Evolutionary conservation across 2,888 invertebrate species (phyloP).

Genomic region (Andrena marginata): DNA sequence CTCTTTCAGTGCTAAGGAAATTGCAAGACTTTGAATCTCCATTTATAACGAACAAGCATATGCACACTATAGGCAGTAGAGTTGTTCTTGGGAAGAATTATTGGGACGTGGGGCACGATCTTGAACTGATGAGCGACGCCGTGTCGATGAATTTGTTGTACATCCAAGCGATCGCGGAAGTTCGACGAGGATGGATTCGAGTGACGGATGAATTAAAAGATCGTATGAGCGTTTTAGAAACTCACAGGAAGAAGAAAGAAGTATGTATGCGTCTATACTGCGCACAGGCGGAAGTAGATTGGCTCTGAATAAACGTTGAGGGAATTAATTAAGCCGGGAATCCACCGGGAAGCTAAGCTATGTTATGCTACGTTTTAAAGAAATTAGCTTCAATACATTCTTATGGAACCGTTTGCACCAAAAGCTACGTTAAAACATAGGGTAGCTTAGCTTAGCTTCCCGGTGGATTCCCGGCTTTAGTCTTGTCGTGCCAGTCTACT

Average conservation of each 20-base stretch:
- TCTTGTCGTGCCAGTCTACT: not conserved
- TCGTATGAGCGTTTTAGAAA: constrained; percentile 90
- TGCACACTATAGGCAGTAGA: constrained; percentile 90
- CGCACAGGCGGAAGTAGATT: not conserved
- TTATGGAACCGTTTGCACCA: no score
- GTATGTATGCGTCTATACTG: constrained; percentile 83
- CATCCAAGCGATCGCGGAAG: constrained; percentile 94
- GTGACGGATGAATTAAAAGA: constrained; percentile 89
- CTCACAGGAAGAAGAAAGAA: constrained; percentile 93
- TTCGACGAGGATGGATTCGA: constrained; percentile 94
- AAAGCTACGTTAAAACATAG: no score
- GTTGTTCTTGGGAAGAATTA: constrained; percentile 96
- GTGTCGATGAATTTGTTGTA: constrained; percentile 95
- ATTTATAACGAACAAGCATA: constrained; percentile 93
- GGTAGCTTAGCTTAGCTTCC: no score
- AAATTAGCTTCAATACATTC: no score
- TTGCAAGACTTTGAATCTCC: constrained; percentile 99
- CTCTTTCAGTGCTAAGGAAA: constrained; percentile 90
- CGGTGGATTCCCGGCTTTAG: not conserved
- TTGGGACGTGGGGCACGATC: constrained; percentile 95
- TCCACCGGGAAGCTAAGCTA: no score
- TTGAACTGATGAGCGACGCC: constrained; percentile 92
- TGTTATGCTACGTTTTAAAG: no score
- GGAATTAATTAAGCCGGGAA: not conserved
- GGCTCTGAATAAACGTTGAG: not conserved